Evolutionary conservation across 92 coral and sea anemone species (phyloP).

Genomic region (Porites divaricata): DNA sequence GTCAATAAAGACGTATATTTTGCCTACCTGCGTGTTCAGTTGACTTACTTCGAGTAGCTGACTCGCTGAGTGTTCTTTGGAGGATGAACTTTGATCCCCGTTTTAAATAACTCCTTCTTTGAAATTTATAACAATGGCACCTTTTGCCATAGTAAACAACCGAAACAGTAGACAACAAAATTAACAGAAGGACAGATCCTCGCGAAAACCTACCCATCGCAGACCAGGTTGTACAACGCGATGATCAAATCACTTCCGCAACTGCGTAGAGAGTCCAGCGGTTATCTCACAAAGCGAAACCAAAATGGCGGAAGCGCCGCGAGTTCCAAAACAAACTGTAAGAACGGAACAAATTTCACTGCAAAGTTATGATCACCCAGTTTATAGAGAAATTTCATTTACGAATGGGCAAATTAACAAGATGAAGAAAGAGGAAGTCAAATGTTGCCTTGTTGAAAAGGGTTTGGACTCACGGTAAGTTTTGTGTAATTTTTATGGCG

Average conservation of each 20-base stretch:
- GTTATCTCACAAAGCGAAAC: constrained; percentile 5
- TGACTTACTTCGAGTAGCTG: neutral
- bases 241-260: too few relatives aligned
- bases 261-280: too few relatives aligned
- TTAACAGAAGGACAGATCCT: neutral
- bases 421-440: constrained; percentile 88
- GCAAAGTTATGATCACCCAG: constrained; percentile 53
- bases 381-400: constrained; percentile 71
- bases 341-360: neutral
- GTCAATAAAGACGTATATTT: too few relatives aligned
- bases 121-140: neutral
- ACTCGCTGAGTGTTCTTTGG: neutral
- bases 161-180: neutral
- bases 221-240: too few relatives aligned
- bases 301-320: constrained; percentile 36
- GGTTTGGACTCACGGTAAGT: constrained; percentile 86
- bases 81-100: neutral
- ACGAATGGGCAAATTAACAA: constrained; percentile 83
- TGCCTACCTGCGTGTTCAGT: too few relatives aligned
- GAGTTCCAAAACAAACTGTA: neutral
- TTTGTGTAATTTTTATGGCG: neutral
- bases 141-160: neutral
- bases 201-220: neutral
- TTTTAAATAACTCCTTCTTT: neutral
- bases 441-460: constrained; percentile 47